Percentiles rank a stretch among this genome's conserved stretches.
Evolutionary conservation across 2,113 vertebrate genomes (phyloP).

Genomic region (Nerophis ophidion): DNA sequence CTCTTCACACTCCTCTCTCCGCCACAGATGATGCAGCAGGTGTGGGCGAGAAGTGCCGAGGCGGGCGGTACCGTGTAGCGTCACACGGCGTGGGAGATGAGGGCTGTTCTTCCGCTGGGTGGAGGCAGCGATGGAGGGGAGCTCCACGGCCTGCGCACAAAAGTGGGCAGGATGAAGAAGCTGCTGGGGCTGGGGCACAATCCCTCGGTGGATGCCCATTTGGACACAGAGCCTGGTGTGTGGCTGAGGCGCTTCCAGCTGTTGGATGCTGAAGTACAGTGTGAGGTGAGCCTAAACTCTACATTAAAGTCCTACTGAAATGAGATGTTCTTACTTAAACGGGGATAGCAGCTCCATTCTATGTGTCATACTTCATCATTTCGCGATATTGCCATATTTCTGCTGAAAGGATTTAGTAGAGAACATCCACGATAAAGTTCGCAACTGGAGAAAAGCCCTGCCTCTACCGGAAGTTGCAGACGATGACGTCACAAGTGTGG

Average conservation of each 20-base stretch:
- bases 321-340: too few species aligned
- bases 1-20: constrained; percentile 1
- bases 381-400: too few species aligned
- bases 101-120: constrained; percentile 45
- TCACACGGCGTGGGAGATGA: constrained; percentile 51
- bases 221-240: constrained; percentile 55
- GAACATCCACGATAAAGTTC: too few species aligned
- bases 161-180: constrained; percentile 58
- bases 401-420: too few species aligned
- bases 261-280: constrained; percentile 46
- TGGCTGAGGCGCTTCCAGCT: constrained; percentile 69
- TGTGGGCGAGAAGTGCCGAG: constrained; percentile 35
- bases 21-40: constrained; percentile 49
- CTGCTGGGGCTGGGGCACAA: constrained; percentile 41
- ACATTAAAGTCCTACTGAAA: not conserved
- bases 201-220: constrained; percentile 35
- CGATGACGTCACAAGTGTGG: too few species aligned
- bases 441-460: too few species aligned
- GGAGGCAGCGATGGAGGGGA: constrained; percentile 39
- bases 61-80: constrained; percentile 25
- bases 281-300: constrained; percentile 47
- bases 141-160: constrained; percentile 45
- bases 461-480: too few species aligned
- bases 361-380: too few species aligned
- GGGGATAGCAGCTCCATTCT: too few species aligned